A percentile compares a stretch with the other conserved stretches of the same genome.
These are phyloP conservation scores for Zaprionus kolodkinae DNA, from an alignment of 1,140 invertebrate species.

Conservation along the genomic window DNA sequence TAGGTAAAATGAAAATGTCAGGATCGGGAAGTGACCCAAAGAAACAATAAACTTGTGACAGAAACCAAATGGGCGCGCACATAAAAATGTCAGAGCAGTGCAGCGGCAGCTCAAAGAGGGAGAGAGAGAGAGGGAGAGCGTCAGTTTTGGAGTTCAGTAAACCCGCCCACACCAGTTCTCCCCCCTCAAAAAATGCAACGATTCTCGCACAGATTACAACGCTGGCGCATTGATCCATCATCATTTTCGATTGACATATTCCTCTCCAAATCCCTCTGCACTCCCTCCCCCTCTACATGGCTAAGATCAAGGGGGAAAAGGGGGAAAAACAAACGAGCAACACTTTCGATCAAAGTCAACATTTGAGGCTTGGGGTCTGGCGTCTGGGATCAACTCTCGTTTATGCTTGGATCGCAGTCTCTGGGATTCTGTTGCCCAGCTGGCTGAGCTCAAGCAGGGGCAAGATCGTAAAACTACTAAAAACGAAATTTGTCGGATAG, in stretches of 20 bases:
- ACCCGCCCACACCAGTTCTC: conserved; percentile 47
- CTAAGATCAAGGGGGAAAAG: no score
- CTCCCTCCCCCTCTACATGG: no score
- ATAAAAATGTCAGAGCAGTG: conserved; percentile 54
- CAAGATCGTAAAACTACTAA: conserved; percentile 61
- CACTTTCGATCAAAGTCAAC: conserved; percentile 67
- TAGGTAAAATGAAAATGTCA: conserved; percentile 71
- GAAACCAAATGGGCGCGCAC: conserved; percentile 54
- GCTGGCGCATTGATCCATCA: conserved; percentile 42
- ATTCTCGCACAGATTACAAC: conserved; percentile 26
- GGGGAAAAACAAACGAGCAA: conserved; percentile 19
- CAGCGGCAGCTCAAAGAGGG: conserved; percentile 26
- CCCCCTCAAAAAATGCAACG: not conserved
- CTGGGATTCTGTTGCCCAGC: conserved; percentile 48
- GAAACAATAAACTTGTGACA: conserved; percentile 60
- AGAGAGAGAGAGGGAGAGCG: conserved; percentile 9
- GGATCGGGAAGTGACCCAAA: conserved; percentile 46
- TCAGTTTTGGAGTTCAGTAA: conserved; percentile 30
- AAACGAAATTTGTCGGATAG: conserved; percentile 40
- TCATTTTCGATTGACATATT: conserved; percentile 58
- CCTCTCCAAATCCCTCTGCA: conserved; percentile 2
- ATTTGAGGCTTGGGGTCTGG: conserved; percentile 11
- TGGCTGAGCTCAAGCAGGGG: conserved; percentile 22
- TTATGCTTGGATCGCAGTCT: conserved; percentile 1
- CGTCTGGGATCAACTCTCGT: conserved; percentile 4